phyloP scores from a whole-genome alignment of 2,888 invertebrate species.

The Oscheius onirici region DNA sequence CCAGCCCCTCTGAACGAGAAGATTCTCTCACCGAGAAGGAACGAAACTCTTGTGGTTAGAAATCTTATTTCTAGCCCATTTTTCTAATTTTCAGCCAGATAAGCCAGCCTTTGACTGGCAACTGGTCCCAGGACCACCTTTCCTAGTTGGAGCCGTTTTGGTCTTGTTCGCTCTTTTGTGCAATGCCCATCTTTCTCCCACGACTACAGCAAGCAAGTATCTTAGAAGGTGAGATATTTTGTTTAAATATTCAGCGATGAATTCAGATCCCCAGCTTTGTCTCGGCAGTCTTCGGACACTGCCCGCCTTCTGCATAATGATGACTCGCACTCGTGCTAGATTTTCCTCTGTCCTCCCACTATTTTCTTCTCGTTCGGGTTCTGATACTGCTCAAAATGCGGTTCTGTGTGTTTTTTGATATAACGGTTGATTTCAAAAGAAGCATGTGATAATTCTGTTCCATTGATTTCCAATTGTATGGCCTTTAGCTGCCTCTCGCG shows the following conservation, averaged over 20 bases:
- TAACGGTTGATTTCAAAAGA: conserved; percentile 12
- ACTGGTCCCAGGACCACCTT: conserved; percentile 84
- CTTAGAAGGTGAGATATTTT: conserved; percentile 41
- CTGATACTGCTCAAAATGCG: conserved; percentile 17
- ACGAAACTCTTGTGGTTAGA: conserved; percentile 49
- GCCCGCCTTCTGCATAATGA: conserved; percentile 40
- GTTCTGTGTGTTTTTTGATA: conserved; percentile 6
- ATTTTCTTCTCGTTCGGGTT: conserved; percentile 10
- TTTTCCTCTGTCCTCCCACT: neutral
- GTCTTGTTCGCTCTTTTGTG: conserved; percentile 94
- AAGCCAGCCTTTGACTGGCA: conserved; percentile 61
- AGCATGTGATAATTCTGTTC: conserved; percentile 9
- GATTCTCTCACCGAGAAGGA: conserved; percentile 55
- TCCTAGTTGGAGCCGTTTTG: conserved; percentile 94
- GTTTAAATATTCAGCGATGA: neutral
- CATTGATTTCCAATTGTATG: conserved; percentile 12
- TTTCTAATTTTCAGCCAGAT: conserved; percentile 41
- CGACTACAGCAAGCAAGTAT: conserved; percentile 37
- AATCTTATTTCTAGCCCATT: neutral
- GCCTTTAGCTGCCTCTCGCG: neutral
- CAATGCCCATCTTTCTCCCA: conserved; percentile 62
- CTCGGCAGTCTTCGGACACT: conserved; percentile 53
- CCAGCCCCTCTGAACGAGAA: conserved; percentile 42
- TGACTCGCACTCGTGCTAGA: conserved; percentile 26
- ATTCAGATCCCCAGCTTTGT: conserved; percentile 30